Percentiles rank a stretch among this genome's conserved stretches.
Conservation (phyloP, 2,797 vertebrate genomes). For the Acanthurus tractus region DNA sequence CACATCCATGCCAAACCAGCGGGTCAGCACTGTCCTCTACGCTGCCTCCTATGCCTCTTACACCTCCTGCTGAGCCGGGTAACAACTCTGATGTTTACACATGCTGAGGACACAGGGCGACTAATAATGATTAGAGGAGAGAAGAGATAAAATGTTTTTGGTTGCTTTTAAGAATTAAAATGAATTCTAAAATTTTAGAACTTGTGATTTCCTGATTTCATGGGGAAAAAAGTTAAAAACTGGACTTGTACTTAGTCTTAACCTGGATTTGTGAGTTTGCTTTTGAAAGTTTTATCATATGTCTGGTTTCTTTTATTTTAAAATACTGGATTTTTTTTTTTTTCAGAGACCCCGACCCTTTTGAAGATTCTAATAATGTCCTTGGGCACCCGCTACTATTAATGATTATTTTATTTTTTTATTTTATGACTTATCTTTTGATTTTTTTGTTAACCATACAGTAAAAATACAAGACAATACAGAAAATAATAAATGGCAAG, state of each 20-base stretch:
- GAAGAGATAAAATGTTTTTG: neutral
- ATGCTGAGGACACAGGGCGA: neutral
- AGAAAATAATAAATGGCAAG: neutral
- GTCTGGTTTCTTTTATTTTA: neutral
- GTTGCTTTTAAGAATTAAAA: neutral
- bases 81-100: slow-evolving; percentile 65
- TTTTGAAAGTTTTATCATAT: neutral
- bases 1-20: slow-evolving; percentile 76
- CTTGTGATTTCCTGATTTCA: neutral
- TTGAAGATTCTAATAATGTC: too few relatives aligned
- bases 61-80: slow-evolving; percentile 86
- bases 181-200: neutral
- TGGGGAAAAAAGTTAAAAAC: neutral
- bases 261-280: neutral
- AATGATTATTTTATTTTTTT: neutral
- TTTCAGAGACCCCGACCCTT: too few relatives aligned
- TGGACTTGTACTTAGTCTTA: neutral
- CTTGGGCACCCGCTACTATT: neutral
- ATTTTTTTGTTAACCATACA: neutral
- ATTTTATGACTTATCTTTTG: neutral
- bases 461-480: too few relatives aligned
- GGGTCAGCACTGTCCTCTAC: slow-evolving; percentile 70
- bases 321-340: neutral
- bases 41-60: slow-evolving; percentile 85
- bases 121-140: slow-evolving; percentile 7